Evolutionary conservation across 2,888 invertebrate genomes (phyloP), one percentile per base, ranked within the genome.

Genomic region (Rhyacophila evoluta): DNA sequence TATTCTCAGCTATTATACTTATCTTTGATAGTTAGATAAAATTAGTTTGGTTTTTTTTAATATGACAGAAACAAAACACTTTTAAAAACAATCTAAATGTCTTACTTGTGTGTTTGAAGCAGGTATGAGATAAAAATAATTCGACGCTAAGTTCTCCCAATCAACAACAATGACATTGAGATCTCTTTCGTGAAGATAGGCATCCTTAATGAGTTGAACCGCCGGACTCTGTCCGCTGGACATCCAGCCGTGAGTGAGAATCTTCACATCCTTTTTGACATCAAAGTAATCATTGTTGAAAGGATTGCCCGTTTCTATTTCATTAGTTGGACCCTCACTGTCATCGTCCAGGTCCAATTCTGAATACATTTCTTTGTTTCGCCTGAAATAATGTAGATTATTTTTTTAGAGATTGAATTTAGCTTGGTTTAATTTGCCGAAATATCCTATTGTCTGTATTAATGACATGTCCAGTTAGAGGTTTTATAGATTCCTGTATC

Each of bases 171-270:
- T 87, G 0, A 92, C 88, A 82, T 92, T 92, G 5, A 86, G 85
- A 82, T 91, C 90, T 10, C 85, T 84, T 73, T 84, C 85, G 36
- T 84, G 82, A 68, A 91, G 83, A 81, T 89, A 86, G 0, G 86
- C 85, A 71, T 89, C 83, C 83, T 89, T 91, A 5, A 91, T 88
- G 28, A 83, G 81, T 41, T 88, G 85, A 41, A 90, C 83, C 86
- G 89, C 88, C 10, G 85, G 84, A 0, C 85, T 84, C 19, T 85
- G 84, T 72, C 87, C 88, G 72, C 85, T 84, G 0, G 90, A 88
- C 73, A 88, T 84, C 91, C 91, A 92, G 0, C 90, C 90, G 82
- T 92, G 92, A 1, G 91, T 90, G 11, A 91, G 78, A 11, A 90
- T 86, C 84, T 88, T 90, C 0, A 90, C 85, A 1, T 86, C 84